A percentile compares a stretch with the other conserved stretches of the same genome.
Conservation (phyloP, 2,888 invertebrate genomes). For the Drosophila siamana region DNA sequence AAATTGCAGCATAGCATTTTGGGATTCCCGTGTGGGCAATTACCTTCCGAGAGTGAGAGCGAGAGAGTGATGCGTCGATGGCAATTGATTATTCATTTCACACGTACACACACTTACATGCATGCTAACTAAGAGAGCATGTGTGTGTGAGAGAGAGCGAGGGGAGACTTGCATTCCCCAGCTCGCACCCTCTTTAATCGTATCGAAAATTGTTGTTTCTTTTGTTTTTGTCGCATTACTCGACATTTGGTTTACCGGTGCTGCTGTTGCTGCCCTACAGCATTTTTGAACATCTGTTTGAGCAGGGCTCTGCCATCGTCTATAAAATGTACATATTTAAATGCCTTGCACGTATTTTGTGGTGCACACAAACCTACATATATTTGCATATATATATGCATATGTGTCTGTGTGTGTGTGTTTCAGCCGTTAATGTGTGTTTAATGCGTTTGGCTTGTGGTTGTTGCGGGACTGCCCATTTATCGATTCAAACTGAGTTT, state of each 20-base stretch:
- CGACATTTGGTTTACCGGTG: conserved; percentile 36
- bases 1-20: conserved; percentile 59
- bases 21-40: conserved; percentile 78
- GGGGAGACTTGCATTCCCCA: conserved; percentile 19
- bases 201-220: conserved; percentile 10
- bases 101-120: conserved; percentile 4
- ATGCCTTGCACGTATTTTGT: conserved; percentile 43
- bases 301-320: conserved; percentile 2
- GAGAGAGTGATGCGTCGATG: conserved; percentile 29
- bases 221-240: conserved; percentile 36
- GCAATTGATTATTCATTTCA: conserved; percentile 74
- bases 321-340: conserved; percentile 41
- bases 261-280: conserved; percentile 9
- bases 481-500: conserved; percentile 50
- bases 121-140: background rate
- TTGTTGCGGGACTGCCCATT: conserved; percentile 29
- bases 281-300: conserved; percentile 55
- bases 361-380: conserved; percentile 27
- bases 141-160: background rate
- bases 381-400: conserved; percentile 25
- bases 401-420: background rate
- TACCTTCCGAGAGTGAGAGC: conserved; percentile 34
- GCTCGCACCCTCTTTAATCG: conserved; percentile 29
- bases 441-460: conserved; percentile 35
- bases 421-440: conserved; percentile 31